phyloP scores from a whole-genome alignment of 2,797 vertebrate species.

The Thunnus albacares region DNA sequence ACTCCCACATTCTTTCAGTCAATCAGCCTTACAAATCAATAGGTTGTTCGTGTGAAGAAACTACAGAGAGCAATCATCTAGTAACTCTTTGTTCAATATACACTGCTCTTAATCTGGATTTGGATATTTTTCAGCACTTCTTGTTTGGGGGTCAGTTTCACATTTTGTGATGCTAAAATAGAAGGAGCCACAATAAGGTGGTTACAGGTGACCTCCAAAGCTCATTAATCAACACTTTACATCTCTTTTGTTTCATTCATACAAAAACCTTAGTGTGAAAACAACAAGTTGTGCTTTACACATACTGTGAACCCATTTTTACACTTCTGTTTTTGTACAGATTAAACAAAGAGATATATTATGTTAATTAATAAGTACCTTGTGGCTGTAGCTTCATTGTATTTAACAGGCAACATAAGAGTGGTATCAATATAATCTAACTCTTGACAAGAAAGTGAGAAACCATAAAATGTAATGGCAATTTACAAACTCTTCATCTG shows the following conservation, averaged over 20 bases:
- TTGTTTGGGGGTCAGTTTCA: not conserved
- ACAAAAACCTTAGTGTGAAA: too few species aligned
- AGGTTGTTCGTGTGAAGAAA: not conserved
- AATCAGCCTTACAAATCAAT: not conserved
- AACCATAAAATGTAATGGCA: not conserved
- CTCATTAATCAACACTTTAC: constrained; percentile 4
- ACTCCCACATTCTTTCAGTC: not conserved
- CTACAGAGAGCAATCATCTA: not conserved
- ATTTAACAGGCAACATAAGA: too few species aligned
- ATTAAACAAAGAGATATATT: not conserved
- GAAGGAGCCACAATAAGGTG: not conserved
- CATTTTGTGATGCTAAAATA: not conserved
- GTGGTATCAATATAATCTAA: not conserved
- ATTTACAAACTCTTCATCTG: not conserved
- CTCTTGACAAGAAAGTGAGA: too few species aligned
- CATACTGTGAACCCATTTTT: not conserved
- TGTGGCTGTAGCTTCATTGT: too few species aligned
- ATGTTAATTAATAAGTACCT: too few species aligned
- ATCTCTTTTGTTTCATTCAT: not conserved
- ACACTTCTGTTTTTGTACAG: not conserved
- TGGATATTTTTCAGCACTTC: not conserved
- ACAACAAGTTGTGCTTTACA: too few species aligned
- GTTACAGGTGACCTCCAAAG: not conserved
- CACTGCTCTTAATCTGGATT: not conserved
- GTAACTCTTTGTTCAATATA: not conserved